phyloP scores from a whole-genome alignment of 2,797 vertebrate genomes.

The Amniataba percoides region DNA sequence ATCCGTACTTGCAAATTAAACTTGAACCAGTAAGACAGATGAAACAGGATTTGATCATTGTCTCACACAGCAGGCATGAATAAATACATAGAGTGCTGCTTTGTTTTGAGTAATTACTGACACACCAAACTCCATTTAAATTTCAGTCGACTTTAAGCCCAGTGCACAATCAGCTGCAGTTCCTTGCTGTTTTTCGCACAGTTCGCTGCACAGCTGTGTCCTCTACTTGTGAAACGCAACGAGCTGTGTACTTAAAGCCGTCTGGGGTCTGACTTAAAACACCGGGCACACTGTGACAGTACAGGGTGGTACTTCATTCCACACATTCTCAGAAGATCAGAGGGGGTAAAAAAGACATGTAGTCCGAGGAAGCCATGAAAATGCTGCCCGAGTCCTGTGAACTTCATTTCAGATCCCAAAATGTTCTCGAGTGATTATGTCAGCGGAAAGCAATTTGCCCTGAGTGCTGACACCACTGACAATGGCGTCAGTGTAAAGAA shows the following conservation, averaged over 20 bases:
- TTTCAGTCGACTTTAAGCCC: not conserved
- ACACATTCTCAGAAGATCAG: slow-evolving; percentile 62
- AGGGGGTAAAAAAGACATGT: slow-evolving; percentile 4
- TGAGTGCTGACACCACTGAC: slow-evolving; percentile 41
- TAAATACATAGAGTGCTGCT: not conserved
- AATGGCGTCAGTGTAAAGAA: slow-evolving; percentile 63
- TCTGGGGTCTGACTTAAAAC: slow-evolving; percentile 23
- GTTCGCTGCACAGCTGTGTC: not conserved
- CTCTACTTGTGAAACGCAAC: not conserved
- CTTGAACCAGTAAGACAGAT: not conserved
- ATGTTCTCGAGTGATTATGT: slow-evolving; percentile 51
- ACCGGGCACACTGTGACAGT: not conserved
- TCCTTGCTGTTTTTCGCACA: not conserved
- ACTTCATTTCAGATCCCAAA: slow-evolving; percentile 30
- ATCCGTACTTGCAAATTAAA: not conserved
- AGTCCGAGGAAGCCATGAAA: slow-evolving; percentile 22
- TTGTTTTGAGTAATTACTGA: not conserved
- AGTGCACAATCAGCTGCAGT: not conserved
- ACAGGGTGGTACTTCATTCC: slow-evolving; percentile 53
- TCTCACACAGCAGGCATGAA: not conserved
- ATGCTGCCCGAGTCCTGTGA: not conserved
- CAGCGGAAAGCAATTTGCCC: slow-evolving; percentile 52
- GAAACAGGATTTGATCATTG: not conserved
- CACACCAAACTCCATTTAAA: not conserved
- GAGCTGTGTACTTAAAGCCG: not conserved